Conservation (phyloP, 2,797 vertebrate genomes). For the Phylloscopus collybita region DNA sequence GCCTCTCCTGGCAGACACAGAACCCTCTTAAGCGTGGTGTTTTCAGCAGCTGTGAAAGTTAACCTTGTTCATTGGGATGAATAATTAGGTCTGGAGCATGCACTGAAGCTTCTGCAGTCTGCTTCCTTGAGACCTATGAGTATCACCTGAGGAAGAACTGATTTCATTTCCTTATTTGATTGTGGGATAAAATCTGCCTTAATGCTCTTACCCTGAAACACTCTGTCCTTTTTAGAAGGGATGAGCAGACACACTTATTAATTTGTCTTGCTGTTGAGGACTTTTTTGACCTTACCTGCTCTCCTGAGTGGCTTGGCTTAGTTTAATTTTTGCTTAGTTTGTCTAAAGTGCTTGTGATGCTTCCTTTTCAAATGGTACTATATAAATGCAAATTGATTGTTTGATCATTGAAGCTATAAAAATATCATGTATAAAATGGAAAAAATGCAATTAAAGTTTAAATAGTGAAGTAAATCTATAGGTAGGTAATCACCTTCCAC, state of each 20-base stretch:
- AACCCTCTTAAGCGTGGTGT: background rate
- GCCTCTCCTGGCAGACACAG: background rate
- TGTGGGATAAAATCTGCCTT: constrained; percentile 12
- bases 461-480: constrained; percentile 13
- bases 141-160: constrained; percentile 9
- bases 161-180: constrained; percentile 5
- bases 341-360: background rate
- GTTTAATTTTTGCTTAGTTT: constrained; percentile 46
- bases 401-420: constrained; percentile 38
- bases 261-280: constrained; percentile 1
- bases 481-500: constrained; percentile 13
- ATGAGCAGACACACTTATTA: background rate
- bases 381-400: constrained; percentile 43
- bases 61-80: background rate
- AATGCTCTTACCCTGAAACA: background rate
- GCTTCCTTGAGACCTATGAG: background rate
- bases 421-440: background rate
- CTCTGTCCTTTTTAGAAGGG: background rate
- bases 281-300: background rate
- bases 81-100: background rate
- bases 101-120: background rate
- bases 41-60: background rate
- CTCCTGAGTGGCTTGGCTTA: background rate
- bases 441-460: constrained; percentile 35
- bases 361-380: background rate